Base-by-base conservation (phyloP, 2,888 invertebrate species). In the Megaustenia siamemsis region DNA sequence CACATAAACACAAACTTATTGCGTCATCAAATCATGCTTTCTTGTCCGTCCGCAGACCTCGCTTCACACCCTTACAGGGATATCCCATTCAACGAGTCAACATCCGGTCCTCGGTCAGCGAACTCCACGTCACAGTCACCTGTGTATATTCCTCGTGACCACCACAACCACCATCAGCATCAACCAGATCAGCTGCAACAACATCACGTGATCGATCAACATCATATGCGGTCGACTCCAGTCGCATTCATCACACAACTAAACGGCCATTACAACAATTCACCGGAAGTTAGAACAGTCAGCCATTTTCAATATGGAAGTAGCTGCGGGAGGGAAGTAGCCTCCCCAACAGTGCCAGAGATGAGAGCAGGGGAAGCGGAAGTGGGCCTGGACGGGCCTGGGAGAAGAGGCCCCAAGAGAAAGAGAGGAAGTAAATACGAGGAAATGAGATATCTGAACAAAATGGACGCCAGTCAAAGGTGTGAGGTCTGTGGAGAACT, bases 401-500 rank as follows among this genome's bases (percentile, higher is more conserved):
- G 35, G 8, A 84, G 43, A 43, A 79, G 66, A 49, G 84, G 73
- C 1, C 45, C 71, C 40, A 84, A 75, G 40, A 79, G 84, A 21
- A 63, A 73, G 10, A 38, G 38, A 24, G 60, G 32, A 21, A 60
- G 80, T 12, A 69, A 80, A 35, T 38, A 38, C 15, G 79, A 79
- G 6, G 49, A 45, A 12, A n/a, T 24, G 15, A 32, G 35, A 28
- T 60, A 56, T 56, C 63, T 45, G 15, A 53, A 38, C 49, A 84
- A 80, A 43, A 40, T 81, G 38, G 80, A 75, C 40, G n/a, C 43
- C 12, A 53, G 38, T 45, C 83, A 77, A 0, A 45, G 77, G 8
- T 93, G 92, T 84, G 90, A 89, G 49, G 93, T 93, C 10, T 93
- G 93, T 78, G 91, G 90, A 71, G 92, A 92, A 82, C 86, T 88